Evolutionary conservation across 2,797 vertebrate genomes (phyloP), one percentile per base, ranked within the genome.

Genomic region (Iguana delicatissima): DNA sequence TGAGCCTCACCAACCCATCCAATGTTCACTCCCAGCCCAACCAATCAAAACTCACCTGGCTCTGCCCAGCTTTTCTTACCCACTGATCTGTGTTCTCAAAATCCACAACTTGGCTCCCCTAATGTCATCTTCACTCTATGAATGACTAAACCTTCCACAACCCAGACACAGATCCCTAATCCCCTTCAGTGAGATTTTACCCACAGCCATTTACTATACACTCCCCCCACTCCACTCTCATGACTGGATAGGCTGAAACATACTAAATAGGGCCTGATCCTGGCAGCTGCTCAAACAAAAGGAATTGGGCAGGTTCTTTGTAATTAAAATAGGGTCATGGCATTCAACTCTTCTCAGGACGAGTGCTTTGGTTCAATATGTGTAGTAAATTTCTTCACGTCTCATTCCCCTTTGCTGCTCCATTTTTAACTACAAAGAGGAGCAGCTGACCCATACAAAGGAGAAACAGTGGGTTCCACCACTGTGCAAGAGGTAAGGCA

Each of bases 361-460:
- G 73, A 42, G 73, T 88, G 85, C 81, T 72, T 91, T 84, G 89
- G 85, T 89, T 92, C 13, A 0, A n/a, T 46, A 26, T 69, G 86
- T 79, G 50, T 55, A 87, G 91, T 93, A 93, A 90, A 92, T 94
- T 95, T 96, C 93, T 92, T 80, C 89, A 92, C 72, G 7, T 92
- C 86, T 52, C 46, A 90, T 94, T 94, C 90, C 55, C 77, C 73
- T 50, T 88, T 94, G 94, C 88, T 91, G 91, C n/a, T 16, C 93
- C 0, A 57, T 79, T 0, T 89, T 94, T 89, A 89, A 89, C 74
- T 94, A 84, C 92, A 62, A 55, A 16, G 74, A 86, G 84, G 88
- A 94, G 91, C 92, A 95, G 95, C 94, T 94, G 91, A 89, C 89
- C 88, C 87, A 84, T 92, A 92, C 86, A 92, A 91, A 94, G 93